phyloP scores from a whole-genome alignment of 2,113 vertebrate genomes.

The Girardinichthys multiradiatus region DNA sequence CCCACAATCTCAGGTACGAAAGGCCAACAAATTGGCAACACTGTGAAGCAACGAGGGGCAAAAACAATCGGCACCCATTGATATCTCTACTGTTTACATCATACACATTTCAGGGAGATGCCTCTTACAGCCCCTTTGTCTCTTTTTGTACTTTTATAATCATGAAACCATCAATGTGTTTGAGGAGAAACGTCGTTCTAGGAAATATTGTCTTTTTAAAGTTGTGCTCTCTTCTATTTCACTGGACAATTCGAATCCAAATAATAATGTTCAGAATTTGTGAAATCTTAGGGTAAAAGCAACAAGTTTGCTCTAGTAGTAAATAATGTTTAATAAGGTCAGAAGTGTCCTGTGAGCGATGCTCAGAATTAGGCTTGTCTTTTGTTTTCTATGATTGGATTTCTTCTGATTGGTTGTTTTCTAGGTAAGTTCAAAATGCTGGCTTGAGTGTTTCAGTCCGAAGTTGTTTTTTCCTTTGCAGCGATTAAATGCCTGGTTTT shows the following conservation, averaged over 20 bases:
- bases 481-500: no score
- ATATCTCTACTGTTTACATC: constrained; percentile 42
- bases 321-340: constrained; percentile 14
- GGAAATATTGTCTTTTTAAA: not conserved
- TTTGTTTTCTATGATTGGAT: constrained; percentile 7
- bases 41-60: no score
- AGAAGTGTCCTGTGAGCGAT: not conserved
- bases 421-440: not conserved
- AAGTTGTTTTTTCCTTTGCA: not conserved
- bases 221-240: not conserved
- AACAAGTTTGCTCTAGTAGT: not conserved
- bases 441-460: not conserved
- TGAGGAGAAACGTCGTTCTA: not conserved
- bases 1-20: no score
- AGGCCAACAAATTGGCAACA: no score
- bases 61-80: no score
- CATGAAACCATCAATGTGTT: constrained; percentile 14
- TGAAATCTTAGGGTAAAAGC: not conserved
- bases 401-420: constrained; percentile 2
- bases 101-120: constrained; percentile 52
- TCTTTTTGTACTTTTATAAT: constrained; percentile 20
- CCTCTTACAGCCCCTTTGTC: not conserved
- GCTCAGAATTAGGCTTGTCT: not conserved
- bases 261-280: not conserved
- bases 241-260: not conserved